Base-by-base conservation (phyloP, 2,113 vertebrate genomes). In the Hiodon tergisus region DNA sequence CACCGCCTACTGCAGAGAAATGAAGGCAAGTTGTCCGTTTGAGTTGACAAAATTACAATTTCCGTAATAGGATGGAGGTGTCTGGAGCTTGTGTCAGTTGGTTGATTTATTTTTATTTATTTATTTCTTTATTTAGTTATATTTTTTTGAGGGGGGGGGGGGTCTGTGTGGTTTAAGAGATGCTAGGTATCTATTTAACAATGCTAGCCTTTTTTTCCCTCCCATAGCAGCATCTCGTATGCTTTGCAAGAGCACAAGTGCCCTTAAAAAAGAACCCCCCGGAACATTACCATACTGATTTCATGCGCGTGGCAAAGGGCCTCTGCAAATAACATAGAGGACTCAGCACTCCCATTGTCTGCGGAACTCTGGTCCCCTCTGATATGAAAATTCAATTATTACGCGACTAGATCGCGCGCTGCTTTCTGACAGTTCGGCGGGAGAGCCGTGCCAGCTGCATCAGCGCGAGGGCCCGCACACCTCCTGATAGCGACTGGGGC, bases 381-480 rank as follows among this genome's bases (percentile, higher is more conserved):
- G 97, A 99, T 99, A 99, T 99, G 97, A 99, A 98, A 99, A 99
- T 99, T 98, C 97, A 99, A 99, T 99, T 99, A 99, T 99, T 98
- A 98, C 97, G 96, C 95, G 96, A 96, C 92, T 93, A 95, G 96
- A 94, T 92, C 89, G 96, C 93, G 93, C 93, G 93, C 94, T 94
- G 94, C 94, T 95, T 97, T 95, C 94, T 98, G 96, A 98, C 96
- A 98, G 95, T 95, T 31, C 91, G 90, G 93, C 93, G 92, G 90
- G 86, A 92, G 94, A 91, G 93, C 81, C 81, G 90, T 91, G 93
- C 95, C 92, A 94, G 94, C 93, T 93, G 92, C 89, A 93, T 91
- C 94, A 93, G 90, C 83, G 88, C 86, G 91, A 90, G 87, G 93
- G 89, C 90, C 92, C 89, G 31, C 88, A 83, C 90, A 91, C 91